These are phyloP conservation scores for Pomacea maculata DNA, from an alignment of 1,140 invertebrate species.

Conservation along the genomic window DNA sequence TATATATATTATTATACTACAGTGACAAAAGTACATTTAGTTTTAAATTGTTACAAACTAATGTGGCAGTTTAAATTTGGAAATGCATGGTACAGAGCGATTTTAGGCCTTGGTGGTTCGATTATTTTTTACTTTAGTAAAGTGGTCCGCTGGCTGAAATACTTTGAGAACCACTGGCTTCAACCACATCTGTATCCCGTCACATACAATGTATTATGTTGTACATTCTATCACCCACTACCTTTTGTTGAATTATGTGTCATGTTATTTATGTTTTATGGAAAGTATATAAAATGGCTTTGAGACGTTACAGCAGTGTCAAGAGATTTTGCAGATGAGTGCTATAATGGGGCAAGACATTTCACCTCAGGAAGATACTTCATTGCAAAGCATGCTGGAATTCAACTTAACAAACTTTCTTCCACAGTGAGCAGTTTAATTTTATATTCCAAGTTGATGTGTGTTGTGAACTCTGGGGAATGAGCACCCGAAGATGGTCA, in stretches of 20 bases:
- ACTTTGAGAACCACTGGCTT: too few species aligned
- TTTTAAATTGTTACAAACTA: too few species aligned
- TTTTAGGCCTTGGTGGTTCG: too few species aligned
- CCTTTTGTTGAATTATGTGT: neutral
- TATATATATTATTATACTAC: neutral
- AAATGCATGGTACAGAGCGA: too few species aligned
- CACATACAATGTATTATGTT: neutral
- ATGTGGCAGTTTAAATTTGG: too few species aligned
- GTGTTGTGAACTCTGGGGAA: too few species aligned
- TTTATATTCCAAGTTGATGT: neutral
- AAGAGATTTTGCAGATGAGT: conserved; percentile 72
- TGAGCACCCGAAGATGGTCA: too few species aligned
- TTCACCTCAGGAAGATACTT: conserved; percentile 73
- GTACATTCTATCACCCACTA: neutral
- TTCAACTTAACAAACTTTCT: conserved; percentile 81
- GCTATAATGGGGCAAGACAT: conserved; percentile 77
- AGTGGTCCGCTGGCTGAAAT: too few species aligned
- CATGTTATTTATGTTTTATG: neutral
- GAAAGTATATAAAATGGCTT: neutral
- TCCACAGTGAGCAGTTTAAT: conserved; percentile 64
- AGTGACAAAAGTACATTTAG: too few species aligned
- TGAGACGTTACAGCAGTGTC: neutral
- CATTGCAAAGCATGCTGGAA: conserved; percentile 87
- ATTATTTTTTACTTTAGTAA: too few species aligned
- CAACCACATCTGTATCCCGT: neutral